A percentile compares a stretch with the other conserved stretches of the same genome.
These are phyloP conservation scores for Conus canariensis DNA, from an alignment of 2,888 invertebrate genomes.

Conservation along the genomic window DNA sequence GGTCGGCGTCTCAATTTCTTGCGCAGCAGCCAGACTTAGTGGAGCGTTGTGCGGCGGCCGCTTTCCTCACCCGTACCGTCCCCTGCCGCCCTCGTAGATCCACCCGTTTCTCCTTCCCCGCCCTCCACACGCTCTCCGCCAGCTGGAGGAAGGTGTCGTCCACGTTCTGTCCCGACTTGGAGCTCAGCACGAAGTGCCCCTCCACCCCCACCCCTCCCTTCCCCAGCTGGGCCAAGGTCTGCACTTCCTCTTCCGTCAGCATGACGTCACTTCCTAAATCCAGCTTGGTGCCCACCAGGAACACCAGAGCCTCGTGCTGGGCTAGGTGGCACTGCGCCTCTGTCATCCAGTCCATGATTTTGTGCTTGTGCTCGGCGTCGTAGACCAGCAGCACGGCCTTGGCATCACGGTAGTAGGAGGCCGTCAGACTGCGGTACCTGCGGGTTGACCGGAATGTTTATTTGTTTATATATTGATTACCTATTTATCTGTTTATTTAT, in stretches of 20 bases:
- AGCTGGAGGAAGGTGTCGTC: background rate
- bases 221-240: background rate
- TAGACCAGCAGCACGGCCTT: background rate
- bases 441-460: too few species aligned
- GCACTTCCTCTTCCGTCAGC: constrained; percentile 13
- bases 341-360: constrained; percentile 6
- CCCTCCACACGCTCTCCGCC: background rate
- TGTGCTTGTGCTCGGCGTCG: background rate
- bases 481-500: too few species aligned
- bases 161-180: constrained; percentile 8
- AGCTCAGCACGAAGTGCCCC: constrained; percentile 7
- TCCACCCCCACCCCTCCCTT: background rate
- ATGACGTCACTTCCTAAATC: constrained; percentile 3
- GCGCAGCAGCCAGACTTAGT: too few species aligned
- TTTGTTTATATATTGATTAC: too few species aligned
- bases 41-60: background rate
- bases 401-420: background rate
- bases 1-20: too few species aligned
- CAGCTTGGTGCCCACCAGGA: constrained; percentile 17
- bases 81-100: background rate
- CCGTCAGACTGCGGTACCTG: background rate
- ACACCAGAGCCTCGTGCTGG: background rate
- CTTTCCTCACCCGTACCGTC: background rate
- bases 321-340: background rate
- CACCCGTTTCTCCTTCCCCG: background rate